A percentile compares a stretch with the other conserved stretches of the same genome.
Conservation (phyloP, 1,140 invertebrate genomes). For the Lucilia sericata region DNA sequence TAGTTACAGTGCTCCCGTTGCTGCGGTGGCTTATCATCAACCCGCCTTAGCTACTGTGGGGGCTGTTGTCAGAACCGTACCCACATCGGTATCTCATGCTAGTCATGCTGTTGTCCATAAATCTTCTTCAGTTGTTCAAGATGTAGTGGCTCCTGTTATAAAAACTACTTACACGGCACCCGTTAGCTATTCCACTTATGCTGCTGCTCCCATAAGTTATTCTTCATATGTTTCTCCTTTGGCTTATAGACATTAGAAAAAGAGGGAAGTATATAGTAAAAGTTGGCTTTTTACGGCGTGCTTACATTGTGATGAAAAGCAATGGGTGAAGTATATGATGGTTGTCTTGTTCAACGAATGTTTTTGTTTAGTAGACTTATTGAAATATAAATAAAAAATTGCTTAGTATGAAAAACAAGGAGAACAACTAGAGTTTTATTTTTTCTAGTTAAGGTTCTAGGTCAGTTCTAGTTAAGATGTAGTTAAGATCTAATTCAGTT, state of each 20-base stretch:
- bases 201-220: slow-evolving; percentile 52
- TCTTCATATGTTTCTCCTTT: slow-evolving; percentile 52
- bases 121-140: slow-evolving; percentile 56
- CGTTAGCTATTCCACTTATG: slow-evolving; percentile 44
- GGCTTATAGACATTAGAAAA: slow-evolving; percentile 53
- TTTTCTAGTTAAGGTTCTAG: too few relatives aligned
- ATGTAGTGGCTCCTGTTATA: slow-evolving; percentile 61
- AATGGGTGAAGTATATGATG: neutral
- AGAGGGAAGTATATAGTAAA: slow-evolving; percentile 55
- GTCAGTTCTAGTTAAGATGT: too few relatives aligned
- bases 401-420: neutral
- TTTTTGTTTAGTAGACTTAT: neutral
- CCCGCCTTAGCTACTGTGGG: slow-evolving; percentile 58
- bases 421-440: too few relatives aligned
- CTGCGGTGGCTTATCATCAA: slow-evolving; percentile 58
- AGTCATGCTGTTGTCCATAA: slow-evolving; percentile 65
- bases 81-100: slow-evolving; percentile 69
- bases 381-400: neutral
- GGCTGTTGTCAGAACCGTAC: slow-evolving; percentile 61
- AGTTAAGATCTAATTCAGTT: too few relatives aligned
- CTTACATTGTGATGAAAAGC: neutral
- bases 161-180: slow-evolving; percentile 59
- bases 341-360: too few relatives aligned
- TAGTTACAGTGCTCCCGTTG: slow-evolving; percentile 56
- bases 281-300: neutral